A percentile compares a stretch with the other conserved stretches of the same genome.
phyloP scores from a whole-genome alignment of 23 tunicate genomes.

The Diplosoma virens region DNA sequence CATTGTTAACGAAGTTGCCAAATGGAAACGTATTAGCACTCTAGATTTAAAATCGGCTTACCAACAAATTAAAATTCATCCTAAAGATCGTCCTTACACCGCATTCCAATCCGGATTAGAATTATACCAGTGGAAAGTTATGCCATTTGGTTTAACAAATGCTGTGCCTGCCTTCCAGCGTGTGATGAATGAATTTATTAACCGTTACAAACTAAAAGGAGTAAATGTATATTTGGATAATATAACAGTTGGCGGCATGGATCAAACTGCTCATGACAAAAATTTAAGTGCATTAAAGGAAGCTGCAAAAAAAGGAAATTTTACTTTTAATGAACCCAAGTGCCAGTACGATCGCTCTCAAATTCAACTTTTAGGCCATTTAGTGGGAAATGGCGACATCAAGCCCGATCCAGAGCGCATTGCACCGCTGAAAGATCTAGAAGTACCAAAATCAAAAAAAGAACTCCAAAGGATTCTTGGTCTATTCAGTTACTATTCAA shows the following conservation, averaged over 20 bases:
- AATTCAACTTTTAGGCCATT: not conserved
- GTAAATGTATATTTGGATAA: not conserved
- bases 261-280: not conserved
- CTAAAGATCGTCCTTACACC: slow-evolving; percentile 1
- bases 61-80: not conserved
- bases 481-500: not conserved
- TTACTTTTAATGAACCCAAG: not conserved
- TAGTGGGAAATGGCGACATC: not conserved
- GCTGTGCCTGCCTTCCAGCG: too few relatives aligned
- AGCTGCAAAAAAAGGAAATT: not conserved
- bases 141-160: not conserved
- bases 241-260: not conserved
- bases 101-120: not conserved
- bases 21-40: not conserved
- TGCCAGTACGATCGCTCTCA: not conserved
- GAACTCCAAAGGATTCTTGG: not conserved
- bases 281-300: not conserved
- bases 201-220: not conserved
- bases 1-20: slow-evolving; percentile 1
- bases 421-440: not conserved
- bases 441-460: not conserved
- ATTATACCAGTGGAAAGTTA: not conserved
- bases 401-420: not conserved
- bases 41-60: not conserved
- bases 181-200: not conserved